Evolutionary conservation across 1,140 invertebrate species (phyloP), one percentile per base, ranked within the genome.

Genomic region (Orussus abietinus): DNA sequence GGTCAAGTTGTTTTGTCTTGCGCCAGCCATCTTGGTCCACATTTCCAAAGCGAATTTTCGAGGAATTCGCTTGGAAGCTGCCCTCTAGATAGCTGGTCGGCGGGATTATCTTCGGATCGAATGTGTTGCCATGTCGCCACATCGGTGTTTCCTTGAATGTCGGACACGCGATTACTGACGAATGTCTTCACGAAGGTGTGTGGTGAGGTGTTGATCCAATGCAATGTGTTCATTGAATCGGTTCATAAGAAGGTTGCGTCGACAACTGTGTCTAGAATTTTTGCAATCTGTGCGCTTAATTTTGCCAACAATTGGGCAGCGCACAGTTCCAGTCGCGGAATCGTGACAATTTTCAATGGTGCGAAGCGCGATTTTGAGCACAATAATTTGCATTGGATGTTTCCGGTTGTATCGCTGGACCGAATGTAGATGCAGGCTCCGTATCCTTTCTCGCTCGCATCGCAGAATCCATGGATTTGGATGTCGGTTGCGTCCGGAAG

Each of bases 91-190:
- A 31, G 30, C 42, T 10, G 14, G 20, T 77, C 74, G 3, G 69
- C 69, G 20, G 72, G 69, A 53, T 77, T 77, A 2, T 67, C 40
- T 18, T 40, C 26, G 2, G 64, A 55, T 9, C 33, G 15, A 2
- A 76, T 55, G 46, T 77, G 64, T 17, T 31, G 11, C 76, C 73
- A 78, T 51, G 36, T 5, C 40, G 5, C 53, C 53, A 66, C 0
- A 10, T 36, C 15, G 0, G 44, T 55, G 0, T 32, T 34, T 13
- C 42, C 38, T 22, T 42, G 49, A 36, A 56, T 61, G n/a, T 60
- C 44, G 0, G 47, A 7, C 0, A 70, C 59, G 5, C 68, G 33
- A 57, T 72, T 74, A 5, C 54, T 54, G 0, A 66, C 64, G 30
- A 68, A 73, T 0, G 55, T 56, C 46, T 59, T 68, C 37, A 59